Evolutionary conservation across 2,113 vertebrate genomes (phyloP).

Genomic region (Callopanchax toddi): DNA sequence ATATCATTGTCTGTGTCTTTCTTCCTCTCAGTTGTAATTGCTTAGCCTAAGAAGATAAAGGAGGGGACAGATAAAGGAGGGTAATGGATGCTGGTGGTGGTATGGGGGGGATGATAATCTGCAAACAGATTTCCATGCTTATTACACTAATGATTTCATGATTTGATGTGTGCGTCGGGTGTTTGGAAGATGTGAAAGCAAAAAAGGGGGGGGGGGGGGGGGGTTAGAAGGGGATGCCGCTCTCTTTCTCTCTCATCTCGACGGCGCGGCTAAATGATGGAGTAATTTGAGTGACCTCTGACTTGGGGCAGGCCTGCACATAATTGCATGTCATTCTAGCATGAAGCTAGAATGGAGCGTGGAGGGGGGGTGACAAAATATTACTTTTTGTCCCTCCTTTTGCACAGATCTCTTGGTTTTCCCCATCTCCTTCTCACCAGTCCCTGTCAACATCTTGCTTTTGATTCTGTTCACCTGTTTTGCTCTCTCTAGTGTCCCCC

Average conservation of each 20-base stretch:
- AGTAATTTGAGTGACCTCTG: slow-evolving; percentile 97
- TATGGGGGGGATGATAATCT: slow-evolving; percentile 88
- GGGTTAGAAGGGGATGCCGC: slow-evolving; percentile 29
- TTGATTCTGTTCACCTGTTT: slow-evolving; percentile 39
- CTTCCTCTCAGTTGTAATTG: slow-evolving; percentile 40
- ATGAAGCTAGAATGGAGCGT: slow-evolving; percentile 48
- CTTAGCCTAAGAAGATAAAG: background rate
- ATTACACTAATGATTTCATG: slow-evolving; percentile 99
- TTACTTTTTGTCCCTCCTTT: slow-evolving; percentile 44
- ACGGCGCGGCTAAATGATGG: slow-evolving; percentile 90
- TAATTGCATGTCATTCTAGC: slow-evolving; percentile 96
- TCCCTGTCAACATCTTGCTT: slow-evolving; percentile 63
- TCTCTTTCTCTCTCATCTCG: slow-evolving; percentile 86
- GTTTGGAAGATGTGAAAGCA: slow-evolving; percentile 22
- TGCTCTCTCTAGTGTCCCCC: slow-evolving; percentile 25
- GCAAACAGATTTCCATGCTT: slow-evolving; percentile 98
- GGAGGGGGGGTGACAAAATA: slow-evolving; percentile 77
- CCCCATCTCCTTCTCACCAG: slow-evolving; percentile 4
- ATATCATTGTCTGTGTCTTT: slow-evolving; percentile 29
- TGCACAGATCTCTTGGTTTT: slow-evolving; percentile 20
- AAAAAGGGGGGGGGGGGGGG: slow-evolving; percentile 43
- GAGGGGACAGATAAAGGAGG: slow-evolving; percentile 81
- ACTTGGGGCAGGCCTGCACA: slow-evolving; percentile 87
- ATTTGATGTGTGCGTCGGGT: slow-evolving; percentile 89
- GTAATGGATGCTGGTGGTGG: slow-evolving; percentile 54